Evolutionary conservation across 2,888 invertebrate species (phyloP), one percentile per base, ranked within the genome.

Genomic region (Pharmacophagus antenor): DNA sequence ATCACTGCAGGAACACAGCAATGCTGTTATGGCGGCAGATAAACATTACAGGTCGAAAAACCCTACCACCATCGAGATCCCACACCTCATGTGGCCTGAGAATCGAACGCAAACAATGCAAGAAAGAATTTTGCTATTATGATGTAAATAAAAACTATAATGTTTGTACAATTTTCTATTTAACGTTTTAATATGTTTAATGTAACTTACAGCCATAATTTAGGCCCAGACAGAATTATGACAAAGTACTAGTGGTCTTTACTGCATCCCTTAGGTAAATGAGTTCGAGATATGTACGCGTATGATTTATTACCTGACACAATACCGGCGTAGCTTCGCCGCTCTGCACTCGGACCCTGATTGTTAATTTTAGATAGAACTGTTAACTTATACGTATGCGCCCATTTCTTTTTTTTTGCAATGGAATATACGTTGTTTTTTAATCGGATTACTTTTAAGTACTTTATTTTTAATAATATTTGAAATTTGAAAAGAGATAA

Each of bases 321-420:
- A 44, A 55, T 58, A 52, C 46, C 37, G 54, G 21, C 59, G 42
- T 21, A 53, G 53, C 49, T 22, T 22, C 31, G 49, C 59, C 37
- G 25, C 49, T 44, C 49, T 48, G 25, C 49, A 54, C 48, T 49
- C 54, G 31, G 48, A 42, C 21, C 20, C 59, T 55, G 59, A 59
- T 59, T 54, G 59, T 59, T 59, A 54, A 54, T 59, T 59, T 59
- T 47, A 58, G 58, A 58, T 58, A 52, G 52, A 47, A 37, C 52
- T 37, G 51, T 42, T 55, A 50, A 44, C 55, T 62, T 46, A 17
- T 12, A 46, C 37, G n/a, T 37, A 37, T 37, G 17, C 18, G 31
- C 18, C 20, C 31, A 46, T 52, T 47, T 15, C 27, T 27, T 27
- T 52, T 20, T 31, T 42, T 25, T 25, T 21, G 18, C 15, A 5